These are phyloP conservation scores for Scolopax mira DNA, from an alignment of 2,113 vertebrate species.

Conservation along the genomic window DNA sequence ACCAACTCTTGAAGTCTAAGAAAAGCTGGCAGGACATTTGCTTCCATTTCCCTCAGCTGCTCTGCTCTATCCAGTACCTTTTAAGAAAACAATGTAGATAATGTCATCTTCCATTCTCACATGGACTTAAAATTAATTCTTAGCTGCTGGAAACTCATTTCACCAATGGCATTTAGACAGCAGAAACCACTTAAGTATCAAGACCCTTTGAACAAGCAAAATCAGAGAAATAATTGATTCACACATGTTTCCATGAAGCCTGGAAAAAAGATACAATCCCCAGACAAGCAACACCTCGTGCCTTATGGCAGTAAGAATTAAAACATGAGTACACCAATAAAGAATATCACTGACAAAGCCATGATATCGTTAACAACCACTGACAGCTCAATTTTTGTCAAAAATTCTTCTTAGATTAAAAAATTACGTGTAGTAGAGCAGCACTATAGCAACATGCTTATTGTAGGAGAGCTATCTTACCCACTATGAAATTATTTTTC, in stretches of 20 bases:
- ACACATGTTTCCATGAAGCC: not conserved
- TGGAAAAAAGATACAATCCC: not conserved
- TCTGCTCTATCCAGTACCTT: constrained; percentile 95
- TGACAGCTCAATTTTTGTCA: not conserved
- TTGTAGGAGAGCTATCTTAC: not conserved
- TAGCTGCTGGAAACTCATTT: not conserved
- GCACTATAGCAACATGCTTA: not conserved
- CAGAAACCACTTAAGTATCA: not conserved
- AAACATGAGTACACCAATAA: not conserved
- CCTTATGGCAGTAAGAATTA: not conserved
- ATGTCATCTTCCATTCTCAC: not conserved
- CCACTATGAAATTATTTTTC: not conserved
- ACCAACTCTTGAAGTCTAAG: constrained; percentile 95
- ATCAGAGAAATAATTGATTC: not conserved
- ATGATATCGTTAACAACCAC: not conserved
- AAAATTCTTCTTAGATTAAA: not conserved
- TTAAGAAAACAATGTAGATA: not conserved
- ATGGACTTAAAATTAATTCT: not conserved
- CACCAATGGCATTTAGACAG: not conserved
- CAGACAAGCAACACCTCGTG: not conserved
- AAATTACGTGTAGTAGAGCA: not conserved
- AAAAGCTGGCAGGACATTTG: constrained; percentile 90
- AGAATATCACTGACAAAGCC: not conserved
- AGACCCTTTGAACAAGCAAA: not conserved
- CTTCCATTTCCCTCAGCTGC: constrained; percentile 88